These are phyloP conservation scores for Tachyglossus aculeatus DNA, from an alignment of 2,797 vertebrate genomes.

Conservation along the genomic window DNA sequence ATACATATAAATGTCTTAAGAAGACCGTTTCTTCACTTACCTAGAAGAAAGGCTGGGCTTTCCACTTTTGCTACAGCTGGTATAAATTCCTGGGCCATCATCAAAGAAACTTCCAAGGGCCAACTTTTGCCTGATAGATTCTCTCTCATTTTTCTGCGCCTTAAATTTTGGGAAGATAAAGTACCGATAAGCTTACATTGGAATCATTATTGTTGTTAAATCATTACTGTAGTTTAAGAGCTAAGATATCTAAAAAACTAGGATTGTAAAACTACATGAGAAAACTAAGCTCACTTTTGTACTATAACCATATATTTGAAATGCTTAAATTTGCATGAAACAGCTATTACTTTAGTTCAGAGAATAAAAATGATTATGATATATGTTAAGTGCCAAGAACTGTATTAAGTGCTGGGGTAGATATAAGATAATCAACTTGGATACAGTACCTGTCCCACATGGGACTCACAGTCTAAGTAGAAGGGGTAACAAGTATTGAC, in stretches of 20 bases:
- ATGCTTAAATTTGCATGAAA: not conserved
- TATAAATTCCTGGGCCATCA: slow-evolving; percentile 97
- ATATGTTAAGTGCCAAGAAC: no score
- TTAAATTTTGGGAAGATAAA: slow-evolving; percentile 63
- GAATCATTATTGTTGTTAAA: no score
- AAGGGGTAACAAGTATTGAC: no score
- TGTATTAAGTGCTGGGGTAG: no score
- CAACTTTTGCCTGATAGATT: slow-evolving; percentile 98
- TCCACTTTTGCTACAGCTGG: slow-evolving; percentile 96
- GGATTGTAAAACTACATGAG: slow-evolving; percentile 14
- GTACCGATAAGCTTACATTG: not conserved
- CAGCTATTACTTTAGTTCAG: not conserved
- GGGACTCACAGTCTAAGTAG: no score
- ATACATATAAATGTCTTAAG: not conserved
- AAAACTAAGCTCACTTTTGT: no score
- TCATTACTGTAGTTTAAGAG: not conserved
- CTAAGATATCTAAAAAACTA: not conserved
- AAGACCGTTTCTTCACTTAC: slow-evolving; percentile 74
- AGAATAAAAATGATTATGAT: no score
- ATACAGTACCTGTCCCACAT: no score
- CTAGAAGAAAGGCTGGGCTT: slow-evolving; percentile 97
- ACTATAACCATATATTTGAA: not conserved
- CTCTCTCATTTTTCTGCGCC: slow-evolving; percentile 99
- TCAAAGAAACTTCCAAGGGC: slow-evolving; percentile 99
- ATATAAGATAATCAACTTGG: no score